Conservation (phyloP, 1,140 invertebrate genomes). For the Ladona fulva region DNA sequence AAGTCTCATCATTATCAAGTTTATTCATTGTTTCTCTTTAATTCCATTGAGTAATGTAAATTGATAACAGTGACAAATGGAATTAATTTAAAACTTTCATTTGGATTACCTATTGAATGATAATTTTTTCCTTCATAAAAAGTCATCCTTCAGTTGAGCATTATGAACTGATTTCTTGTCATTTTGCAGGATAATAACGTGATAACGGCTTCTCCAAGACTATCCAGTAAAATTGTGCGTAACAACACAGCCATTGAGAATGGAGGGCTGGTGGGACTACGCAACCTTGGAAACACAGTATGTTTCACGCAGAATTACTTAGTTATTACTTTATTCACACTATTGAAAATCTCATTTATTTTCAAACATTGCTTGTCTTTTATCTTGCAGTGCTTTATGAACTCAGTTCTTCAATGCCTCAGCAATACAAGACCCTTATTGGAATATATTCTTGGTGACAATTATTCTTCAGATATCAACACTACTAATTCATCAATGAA, state of each 20-base stretch:
- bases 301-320: constrained; percentile 28
- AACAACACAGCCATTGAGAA: background rate
- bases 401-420: constrained; percentile 89
- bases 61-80: no score
- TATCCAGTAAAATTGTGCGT: background rate
- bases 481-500: constrained; percentile 70
- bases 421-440: constrained; percentile 74
- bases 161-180: background rate
- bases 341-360: background rate
- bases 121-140: no score
- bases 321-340: background rate
- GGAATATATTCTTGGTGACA: constrained; percentile 63
- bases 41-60: no score
- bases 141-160: background rate
- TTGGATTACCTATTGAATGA: no score
- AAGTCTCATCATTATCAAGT: no score
- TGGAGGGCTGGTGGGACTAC: constrained; percentile 70
- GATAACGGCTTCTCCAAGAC: background rate
- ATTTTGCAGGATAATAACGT: background rate
- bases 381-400: constrained; percentile 79
- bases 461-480: constrained; percentile 62
- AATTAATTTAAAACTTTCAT: no score
- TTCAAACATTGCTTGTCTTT: constrained; percentile 18
- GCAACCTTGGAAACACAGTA: constrained; percentile 87
- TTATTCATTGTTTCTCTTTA: no score